Evolutionary conservation across 2,888 invertebrate genomes (phyloP), one percentile per base, ranked within the genome.

Genomic region (Selenia dentaria): DNA sequence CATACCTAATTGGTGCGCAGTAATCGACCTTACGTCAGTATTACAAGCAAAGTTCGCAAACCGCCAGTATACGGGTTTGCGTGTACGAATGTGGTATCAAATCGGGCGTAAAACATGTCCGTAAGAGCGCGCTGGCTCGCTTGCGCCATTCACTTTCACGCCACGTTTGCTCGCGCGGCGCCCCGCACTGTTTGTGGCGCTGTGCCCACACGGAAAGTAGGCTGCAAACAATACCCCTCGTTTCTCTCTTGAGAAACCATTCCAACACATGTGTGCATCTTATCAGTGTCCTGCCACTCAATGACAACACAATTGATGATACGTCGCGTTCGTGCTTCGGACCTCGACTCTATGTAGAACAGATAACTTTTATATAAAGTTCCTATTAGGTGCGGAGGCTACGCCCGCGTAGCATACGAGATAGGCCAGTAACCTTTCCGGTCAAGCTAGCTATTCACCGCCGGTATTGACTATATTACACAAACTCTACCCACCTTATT

Each of bases 61-160:
- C 50, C 35, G 45, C 60, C 67, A 28, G 20, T 29, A 64, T 73
- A 66, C 68, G 61, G 67, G 63, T 67, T 84, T 62, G 78, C 83
- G 79, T 83, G 83, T 74, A 65, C 72, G 64, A 76, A 79, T 74
- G 73, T 65, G 66, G 63, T 70, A 71, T 74, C 74, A 76, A 83
- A 82, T 80, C 81, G 69, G 69, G 72, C 79, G 79, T 80, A 77
- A 81, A 85, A 76, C 69, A 67, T 70, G 77, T 75, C 70, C 74
- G 75, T 69, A 66, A 73, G 70, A 66, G 63, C 69, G 64, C 64
- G 66, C 66, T 63, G 62, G 64, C 65, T 59, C 61, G 70, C 74
- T 80, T 82, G 76, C 74, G 74, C 83, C 87, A 87, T 87, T 90
- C 88, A 89, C 89, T 90, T 88, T 89, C 89, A 81, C 88, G 76